These are phyloP conservation scores for Samia ricini DNA, from an alignment of 1,140 invertebrate species.

Conservation along the genomic window DNA sequence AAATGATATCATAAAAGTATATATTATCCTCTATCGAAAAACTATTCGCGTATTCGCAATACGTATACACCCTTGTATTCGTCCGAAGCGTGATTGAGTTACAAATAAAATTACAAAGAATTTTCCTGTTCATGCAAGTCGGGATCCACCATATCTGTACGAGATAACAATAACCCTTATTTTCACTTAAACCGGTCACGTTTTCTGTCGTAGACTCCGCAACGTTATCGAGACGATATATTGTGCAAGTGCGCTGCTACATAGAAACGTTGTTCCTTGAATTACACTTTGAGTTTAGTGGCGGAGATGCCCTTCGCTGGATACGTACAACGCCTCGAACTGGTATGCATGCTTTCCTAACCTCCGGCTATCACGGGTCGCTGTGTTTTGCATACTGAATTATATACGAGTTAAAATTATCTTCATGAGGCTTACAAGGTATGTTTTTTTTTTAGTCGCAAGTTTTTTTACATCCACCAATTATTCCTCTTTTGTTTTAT, in stretches of 20 bases:
- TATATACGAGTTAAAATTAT: background rate
- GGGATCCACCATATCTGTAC: background rate
- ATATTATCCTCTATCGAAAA: background rate
- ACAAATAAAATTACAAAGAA: slow-evolving; percentile 1
- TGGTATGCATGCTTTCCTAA: background rate
- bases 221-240: background rate
- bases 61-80: background rate
- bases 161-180: slow-evolving; percentile 17
- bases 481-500: too few species aligned
- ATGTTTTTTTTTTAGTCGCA: too few species aligned
- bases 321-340: background rate
- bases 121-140: background rate
- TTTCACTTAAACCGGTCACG: slow-evolving; percentile 18
- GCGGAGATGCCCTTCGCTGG: background rate
- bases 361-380: background rate
- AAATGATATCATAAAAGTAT: background rate
- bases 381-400: background rate
- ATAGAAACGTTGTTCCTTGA: background rate
- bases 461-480: too few species aligned
- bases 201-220: slow-evolving; percentile 2
- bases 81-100: background rate
- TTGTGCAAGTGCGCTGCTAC: background rate
- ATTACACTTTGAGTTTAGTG: background rate
- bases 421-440: background rate
- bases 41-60: background rate